Evolutionary conservation across 2,888 invertebrate genomes (phyloP).

Genomic region (Hemicrepidius hirtus): DNA sequence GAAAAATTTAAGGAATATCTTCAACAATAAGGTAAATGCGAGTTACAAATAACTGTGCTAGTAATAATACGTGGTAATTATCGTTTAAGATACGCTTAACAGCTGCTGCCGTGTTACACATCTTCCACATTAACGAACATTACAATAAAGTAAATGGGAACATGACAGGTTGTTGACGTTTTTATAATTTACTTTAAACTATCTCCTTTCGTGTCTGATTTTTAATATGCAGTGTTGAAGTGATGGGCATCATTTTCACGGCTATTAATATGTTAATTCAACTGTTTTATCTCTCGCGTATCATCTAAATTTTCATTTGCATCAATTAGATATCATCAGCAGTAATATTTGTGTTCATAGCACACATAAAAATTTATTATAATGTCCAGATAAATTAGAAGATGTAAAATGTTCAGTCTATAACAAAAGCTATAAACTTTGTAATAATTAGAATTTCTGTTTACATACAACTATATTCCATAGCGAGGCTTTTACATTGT

Average conservation of each 20-base stretch:
- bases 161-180: slow-evolving; percentile 33
- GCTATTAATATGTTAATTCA: slow-evolving; percentile 27
- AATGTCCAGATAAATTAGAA: too few species aligned
- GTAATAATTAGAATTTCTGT: slow-evolving; percentile 3
- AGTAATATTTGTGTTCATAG: not conserved
- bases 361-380: too few species aligned
- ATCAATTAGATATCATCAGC: slow-evolving; percentile 10
- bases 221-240: slow-evolving; percentile 9
- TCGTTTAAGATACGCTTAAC: slow-evolving; percentile 28
- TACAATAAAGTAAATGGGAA: slow-evolving; percentile 30
- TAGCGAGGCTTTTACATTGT: not conserved
- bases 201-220: slow-evolving; percentile 13
- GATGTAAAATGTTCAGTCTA: too few species aligned
- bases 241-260: slow-evolving; percentile 23
- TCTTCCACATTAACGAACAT: slow-evolving; percentile 17
- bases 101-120: slow-evolving; percentile 33
- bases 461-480: slow-evolving; percentile 3
- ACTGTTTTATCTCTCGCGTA: not conserved
- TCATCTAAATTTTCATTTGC: slow-evolving; percentile 17
- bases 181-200: slow-evolving; percentile 22
- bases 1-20: not conserved
- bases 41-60: not conserved
- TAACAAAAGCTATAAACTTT: not conserved
- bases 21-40: too few species aligned
- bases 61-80: slow-evolving; percentile 20